phyloP scores from a whole-genome alignment of 2,797 vertebrate species.

The Odontamblyopus rebecca region DNA sequence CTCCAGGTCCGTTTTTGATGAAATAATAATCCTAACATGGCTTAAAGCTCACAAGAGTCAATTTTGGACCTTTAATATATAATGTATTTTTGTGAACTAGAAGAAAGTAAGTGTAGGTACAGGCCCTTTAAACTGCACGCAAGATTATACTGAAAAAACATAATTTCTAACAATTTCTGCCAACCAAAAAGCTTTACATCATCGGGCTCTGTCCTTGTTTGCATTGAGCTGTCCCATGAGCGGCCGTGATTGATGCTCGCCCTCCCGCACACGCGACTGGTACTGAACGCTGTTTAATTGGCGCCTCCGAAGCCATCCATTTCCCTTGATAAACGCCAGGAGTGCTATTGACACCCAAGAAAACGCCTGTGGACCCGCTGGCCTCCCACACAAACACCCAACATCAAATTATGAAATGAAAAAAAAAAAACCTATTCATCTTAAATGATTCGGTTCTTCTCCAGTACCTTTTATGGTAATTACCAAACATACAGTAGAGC shows the following conservation, averaged over 20 bases:
- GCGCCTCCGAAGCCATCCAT: slow-evolving; percentile 39
- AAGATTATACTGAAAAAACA: no score
- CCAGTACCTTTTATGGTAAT: slow-evolving; percentile 75
- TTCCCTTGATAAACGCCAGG: slow-evolving; percentile 44
- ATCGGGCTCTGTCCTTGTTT: not conserved
- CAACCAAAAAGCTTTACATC: not conserved
- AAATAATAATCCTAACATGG: no score
- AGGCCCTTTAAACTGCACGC: no score
- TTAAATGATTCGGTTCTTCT: slow-evolving; percentile 64
- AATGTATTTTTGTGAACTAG: no score
- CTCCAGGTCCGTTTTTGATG: no score
- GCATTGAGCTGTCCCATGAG: slow-evolving; percentile 13
- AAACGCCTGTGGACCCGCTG: slow-evolving; percentile 46
- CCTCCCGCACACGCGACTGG: slow-evolving; percentile 37
- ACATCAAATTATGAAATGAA: slow-evolving; percentile 69
- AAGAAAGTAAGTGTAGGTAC: no score
- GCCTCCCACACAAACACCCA: slow-evolving; percentile 56
- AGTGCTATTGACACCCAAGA: slow-evolving; percentile 39
- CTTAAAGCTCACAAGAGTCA: no score
- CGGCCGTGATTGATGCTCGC: slow-evolving; percentile 17
- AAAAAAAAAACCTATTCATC: slow-evolving; percentile 47
- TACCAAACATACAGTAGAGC: slow-evolving; percentile 70
- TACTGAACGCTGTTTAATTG: slow-evolving; percentile 56
- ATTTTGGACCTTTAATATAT: no score
- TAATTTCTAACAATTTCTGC: not conserved